Conservation (phyloP, 1,140 invertebrate species). For the Arctopsyche grandis region DNA sequence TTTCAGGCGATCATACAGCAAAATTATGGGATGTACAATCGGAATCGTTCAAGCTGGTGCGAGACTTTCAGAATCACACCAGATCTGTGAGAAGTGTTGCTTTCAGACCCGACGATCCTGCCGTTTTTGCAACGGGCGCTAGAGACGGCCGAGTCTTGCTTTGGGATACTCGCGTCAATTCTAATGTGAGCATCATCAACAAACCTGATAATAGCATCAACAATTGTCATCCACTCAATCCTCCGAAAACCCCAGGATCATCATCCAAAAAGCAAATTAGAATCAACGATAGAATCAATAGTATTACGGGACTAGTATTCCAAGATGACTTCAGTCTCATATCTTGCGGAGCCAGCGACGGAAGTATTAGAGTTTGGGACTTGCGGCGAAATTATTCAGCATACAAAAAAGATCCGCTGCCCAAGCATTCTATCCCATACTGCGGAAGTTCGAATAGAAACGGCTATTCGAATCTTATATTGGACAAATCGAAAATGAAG, state of each 20-base stretch:
- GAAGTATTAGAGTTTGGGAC: conserved; percentile 89
- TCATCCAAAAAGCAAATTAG: conserved; percentile 60
- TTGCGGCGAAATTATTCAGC: conserved; percentile 80
- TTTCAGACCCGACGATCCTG: conserved; percentile 73
- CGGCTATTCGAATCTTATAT: conserved; percentile 82
- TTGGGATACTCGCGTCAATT: conserved; percentile 79
- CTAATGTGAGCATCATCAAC: conserved; percentile 60
- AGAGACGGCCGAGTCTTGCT: conserved; percentile 85
- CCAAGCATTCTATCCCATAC: conserved; percentile 78
- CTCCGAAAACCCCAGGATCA: conserved; percentile 63
- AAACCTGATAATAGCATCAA: conserved; percentile 73
- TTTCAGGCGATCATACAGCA: conserved; percentile 80
- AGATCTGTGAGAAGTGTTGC: conserved; percentile 83
- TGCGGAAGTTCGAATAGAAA: conserved; percentile 73
- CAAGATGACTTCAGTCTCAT: conserved; percentile 80
- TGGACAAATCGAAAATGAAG: conserved; percentile 74
- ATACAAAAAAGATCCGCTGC: conserved; percentile 75
- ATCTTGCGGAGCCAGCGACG: conserved; percentile 85
- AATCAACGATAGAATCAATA: conserved; percentile 63
- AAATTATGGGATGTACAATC: conserved; percentile 75
- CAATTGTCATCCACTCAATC: conserved; percentile 68
- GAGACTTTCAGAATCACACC: conserved; percentile 77
- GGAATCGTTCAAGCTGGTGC: conserved; percentile 60
- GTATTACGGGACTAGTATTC: conserved; percentile 83
- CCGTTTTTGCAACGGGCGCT: conserved; percentile 85